Conservation (phyloP, 2,888 invertebrate species). For the Aphrophora alni region DNA sequence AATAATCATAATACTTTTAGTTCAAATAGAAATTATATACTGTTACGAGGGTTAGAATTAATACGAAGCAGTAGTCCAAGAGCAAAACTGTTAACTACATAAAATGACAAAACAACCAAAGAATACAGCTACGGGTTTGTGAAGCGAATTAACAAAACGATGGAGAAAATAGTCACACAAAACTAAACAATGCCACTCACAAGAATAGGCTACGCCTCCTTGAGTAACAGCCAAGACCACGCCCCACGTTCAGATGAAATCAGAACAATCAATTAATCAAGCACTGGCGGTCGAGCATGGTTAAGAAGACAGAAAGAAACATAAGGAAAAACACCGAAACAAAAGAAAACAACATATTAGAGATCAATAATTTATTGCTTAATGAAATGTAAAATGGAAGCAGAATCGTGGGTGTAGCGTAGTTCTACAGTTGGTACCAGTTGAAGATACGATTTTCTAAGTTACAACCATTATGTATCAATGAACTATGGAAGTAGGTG, state of each 20-base stretch:
- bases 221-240: slow-evolving; percentile 23
- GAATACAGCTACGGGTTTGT: background rate
- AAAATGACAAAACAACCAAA: background rate
- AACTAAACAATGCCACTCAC: slow-evolving; percentile 31
- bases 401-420: slow-evolving; percentile 26
- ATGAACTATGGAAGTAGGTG: background rate
- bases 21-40: background rate
- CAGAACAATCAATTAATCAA: slow-evolving; percentile 34
- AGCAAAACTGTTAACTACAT: background rate
- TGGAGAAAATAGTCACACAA: slow-evolving; percentile 4
- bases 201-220: slow-evolving; percentile 31
- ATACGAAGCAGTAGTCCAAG: background rate
- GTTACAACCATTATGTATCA: background rate
- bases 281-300: slow-evolving; percentile 37
- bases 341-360: slow-evolving; percentile 29
- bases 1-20: background rate
- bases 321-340: slow-evolving; percentile 34
- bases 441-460: background rate
- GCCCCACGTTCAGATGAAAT: slow-evolving; percentile 32
- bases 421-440: background rate
- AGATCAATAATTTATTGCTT: background rate
- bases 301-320: slow-evolving; percentile 26
- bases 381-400: slow-evolving; percentile 15
- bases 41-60: background rate
- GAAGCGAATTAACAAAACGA: background rate